A percentile compares a stretch with the other conserved stretches of the same genome.
These are phyloP conservation scores for Dysmachus trigonus DNA, from an alignment of 2,888 invertebrate genomes.

Conservation along the genomic window DNA sequence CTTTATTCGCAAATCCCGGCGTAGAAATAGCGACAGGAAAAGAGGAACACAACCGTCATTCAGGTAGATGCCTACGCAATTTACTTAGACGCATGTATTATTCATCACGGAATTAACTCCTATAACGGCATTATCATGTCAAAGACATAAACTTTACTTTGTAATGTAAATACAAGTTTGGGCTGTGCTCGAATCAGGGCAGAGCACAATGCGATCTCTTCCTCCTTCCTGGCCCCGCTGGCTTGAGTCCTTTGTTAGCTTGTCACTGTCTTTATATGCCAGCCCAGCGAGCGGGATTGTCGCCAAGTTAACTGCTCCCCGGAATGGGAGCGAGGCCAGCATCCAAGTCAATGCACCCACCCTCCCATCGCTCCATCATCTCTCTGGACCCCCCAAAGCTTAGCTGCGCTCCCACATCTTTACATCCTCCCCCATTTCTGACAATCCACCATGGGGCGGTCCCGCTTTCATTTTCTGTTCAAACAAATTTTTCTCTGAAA, in stretches of 20 bases:
- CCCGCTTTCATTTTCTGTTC: constrained; percentile 30
- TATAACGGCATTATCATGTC: constrained; percentile 50
- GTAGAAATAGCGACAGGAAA: not conserved
- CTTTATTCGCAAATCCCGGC: not conserved
- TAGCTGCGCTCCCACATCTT: not conserved
- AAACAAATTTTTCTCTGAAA: constrained; percentile 48
- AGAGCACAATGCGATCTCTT: constrained; percentile 11
- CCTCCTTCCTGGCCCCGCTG: constrained; percentile 3
- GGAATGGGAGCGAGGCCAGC: not conserved
- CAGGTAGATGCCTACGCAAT: constrained; percentile 23
- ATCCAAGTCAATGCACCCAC: constrained; percentile 1
- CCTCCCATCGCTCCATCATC: not conserved
- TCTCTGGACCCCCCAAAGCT: not conserved
- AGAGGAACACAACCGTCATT: constrained; percentile 7
- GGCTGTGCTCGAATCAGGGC: constrained; percentile 23
- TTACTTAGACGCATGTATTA: constrained; percentile 48
- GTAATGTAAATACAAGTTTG: constrained; percentile 47
- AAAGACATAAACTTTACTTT: constrained; percentile 50
- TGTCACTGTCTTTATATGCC: constrained; percentile 27
- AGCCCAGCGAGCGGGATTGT: not conserved
- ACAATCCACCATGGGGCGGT: not conserved
- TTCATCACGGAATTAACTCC: constrained; percentile 49
- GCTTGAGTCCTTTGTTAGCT: constrained; percentile 1
- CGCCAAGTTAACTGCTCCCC: constrained; percentile 17
- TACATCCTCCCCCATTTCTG: not conserved